Conservation (phyloP, 2,113 vertebrate genomes). For the Myrmecobius fasciatus region DNA sequence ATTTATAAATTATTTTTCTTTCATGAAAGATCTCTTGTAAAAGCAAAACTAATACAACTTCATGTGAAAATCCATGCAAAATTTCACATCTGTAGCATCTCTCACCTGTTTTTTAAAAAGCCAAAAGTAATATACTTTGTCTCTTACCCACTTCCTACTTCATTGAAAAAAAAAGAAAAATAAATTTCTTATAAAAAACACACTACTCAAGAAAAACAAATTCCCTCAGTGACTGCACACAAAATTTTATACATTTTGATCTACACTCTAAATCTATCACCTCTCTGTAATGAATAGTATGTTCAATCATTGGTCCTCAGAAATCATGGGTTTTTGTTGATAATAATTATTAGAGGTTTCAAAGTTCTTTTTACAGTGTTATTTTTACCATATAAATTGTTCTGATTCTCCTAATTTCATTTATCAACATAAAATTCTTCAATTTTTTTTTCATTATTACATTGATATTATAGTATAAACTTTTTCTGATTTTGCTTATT, state of each 20-base stretch:
- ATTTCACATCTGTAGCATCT: neutral
- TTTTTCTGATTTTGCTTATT: neutral
- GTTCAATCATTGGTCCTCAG: neutral
- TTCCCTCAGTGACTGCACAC: neutral
- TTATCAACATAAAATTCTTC: neutral
- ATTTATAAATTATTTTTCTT: neutral
- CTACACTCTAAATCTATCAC: neutral
- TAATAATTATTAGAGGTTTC: neutral
- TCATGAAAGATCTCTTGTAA: neutral
- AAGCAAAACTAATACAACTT: neutral
- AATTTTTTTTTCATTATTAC: neutral
- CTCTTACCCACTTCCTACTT: neutral
- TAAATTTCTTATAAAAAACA: neutral
- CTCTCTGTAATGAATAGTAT: neutral
- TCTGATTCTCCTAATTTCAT: neutral
- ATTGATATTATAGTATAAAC: neutral
- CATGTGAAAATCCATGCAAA: neutral
- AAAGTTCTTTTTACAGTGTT: neutral
- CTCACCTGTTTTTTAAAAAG: neutral
- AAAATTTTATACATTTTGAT: neutral
- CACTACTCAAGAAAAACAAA: neutral
- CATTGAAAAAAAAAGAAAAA: neutral
- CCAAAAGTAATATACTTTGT: neutral
- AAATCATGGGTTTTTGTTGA: neutral
- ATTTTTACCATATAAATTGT: neutral